phyloP scores from a whole-genome alignment of 2,113 vertebrate genomes.

The Nothobranchius furzeri region DNA sequence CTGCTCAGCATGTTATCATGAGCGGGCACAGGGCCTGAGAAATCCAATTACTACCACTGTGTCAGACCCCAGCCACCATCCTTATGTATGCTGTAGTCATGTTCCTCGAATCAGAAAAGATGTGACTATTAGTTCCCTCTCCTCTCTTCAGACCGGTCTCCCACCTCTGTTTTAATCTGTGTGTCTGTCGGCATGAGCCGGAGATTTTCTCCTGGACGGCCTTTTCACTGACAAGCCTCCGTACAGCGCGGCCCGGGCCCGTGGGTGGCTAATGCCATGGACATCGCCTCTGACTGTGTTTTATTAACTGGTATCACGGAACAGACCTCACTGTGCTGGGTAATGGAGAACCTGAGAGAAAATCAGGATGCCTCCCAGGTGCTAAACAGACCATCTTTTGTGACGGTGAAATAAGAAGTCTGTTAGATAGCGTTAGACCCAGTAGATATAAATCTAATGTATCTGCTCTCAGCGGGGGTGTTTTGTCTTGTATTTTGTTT shows the following conservation, averaged over 20 bases:
- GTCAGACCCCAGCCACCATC: constrained; percentile 61
- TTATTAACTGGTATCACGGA: constrained; percentile 62
- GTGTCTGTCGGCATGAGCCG: constrained; percentile 37
- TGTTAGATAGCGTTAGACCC: constrained; percentile 50
- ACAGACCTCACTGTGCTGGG: constrained; percentile 53
- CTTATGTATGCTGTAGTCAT: constrained; percentile 64
- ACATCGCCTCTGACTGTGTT: constrained; percentile 58
- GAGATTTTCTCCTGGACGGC: constrained; percentile 26
- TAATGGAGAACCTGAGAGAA: constrained; percentile 56
- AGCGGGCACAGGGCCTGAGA: constrained; percentile 71
- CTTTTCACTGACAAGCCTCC: constrained; percentile 39
- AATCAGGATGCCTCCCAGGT: constrained; percentile 43
- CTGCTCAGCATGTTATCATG: constrained; percentile 71
- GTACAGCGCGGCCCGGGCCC: constrained; percentile 16
- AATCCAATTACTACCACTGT: constrained; percentile 76
- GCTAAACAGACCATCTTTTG: constrained; percentile 61
- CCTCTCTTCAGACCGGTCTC: constrained; percentile 48
- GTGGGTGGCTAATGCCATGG: constrained; percentile 63
- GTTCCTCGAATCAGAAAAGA: constrained; percentile 69
- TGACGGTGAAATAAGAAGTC: constrained; percentile 49
- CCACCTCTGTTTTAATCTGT: constrained; percentile 58
- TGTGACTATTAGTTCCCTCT: constrained; percentile 68
- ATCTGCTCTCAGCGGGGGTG: constrained; percentile 17
- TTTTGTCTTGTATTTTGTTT: constrained; percentile 5
- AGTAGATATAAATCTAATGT: constrained; percentile 56